Base-by-base conservation (phyloP, 2,113 vertebrate genomes). In the Gymnorhina tibicen region DNA sequence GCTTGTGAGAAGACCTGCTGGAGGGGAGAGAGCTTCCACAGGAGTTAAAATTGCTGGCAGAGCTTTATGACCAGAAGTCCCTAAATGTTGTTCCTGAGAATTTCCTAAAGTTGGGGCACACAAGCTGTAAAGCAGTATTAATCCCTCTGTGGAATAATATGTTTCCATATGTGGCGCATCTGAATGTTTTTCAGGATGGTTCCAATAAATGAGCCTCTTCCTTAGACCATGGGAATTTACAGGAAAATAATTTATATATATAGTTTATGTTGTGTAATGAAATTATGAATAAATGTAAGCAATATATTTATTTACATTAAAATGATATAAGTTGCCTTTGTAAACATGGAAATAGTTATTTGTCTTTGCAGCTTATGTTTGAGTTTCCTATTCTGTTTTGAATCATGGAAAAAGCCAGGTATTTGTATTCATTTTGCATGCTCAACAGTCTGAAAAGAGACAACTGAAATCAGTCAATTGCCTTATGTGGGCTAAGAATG, bases 381-480 rank as follows among this genome's bases (percentile, higher is more conserved):
- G 68, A 46, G 14, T 55, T 80, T 66, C 50, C 27, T 72, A 1
- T 75, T 92, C 67, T 66, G n/a, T 88, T 94, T 62, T 69, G 64
- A 73, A 55, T 21, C 2, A 7, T 74, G 44, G 75, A 84, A 78
- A 90, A 87, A 80, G 41, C 8, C 28, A 37, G 58, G 32, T 80
- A 90, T 92, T 80, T 77, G 21, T 87, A 90, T 94, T 95, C 35
- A 24, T 88, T 88, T 83, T 35, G 9, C 27, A 42, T 32, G n/a
- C 55, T 84, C 68, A 53, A 6, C 44, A 44, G 42, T 80, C 82
- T 92, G 75, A 79, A 76, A 82, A 79, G 52, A 92, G 76, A 90
- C 27, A 77, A 58, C 72, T 66, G 83, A 73, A 79, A 87, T 88
- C 50, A 46, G 42, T 94, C 79, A 76, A 16, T 64, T 92, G 53